These are phyloP conservation scores for Oncorhynchus masou DNA, from an alignment of 2,113 vertebrate species.

Conservation along the genomic window DNA sequence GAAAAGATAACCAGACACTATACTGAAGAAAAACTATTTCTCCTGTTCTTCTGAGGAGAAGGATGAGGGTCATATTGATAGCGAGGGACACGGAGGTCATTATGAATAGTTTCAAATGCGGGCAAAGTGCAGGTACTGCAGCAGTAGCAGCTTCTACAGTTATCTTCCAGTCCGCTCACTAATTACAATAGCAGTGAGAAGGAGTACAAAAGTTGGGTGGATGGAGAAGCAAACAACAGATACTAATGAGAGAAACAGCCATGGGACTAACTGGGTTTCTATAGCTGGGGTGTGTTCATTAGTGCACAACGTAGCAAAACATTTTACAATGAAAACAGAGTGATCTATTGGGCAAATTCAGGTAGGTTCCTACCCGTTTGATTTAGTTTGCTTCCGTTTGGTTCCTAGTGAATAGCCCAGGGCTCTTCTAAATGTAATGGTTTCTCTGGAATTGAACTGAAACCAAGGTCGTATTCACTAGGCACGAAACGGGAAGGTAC, in stretches of 20 bases:
- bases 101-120: background rate
- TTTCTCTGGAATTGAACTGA: too few relatives aligned
- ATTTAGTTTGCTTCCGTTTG: too few relatives aligned
- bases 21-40: background rate
- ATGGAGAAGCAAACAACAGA: background rate
- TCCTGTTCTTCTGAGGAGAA: background rate
- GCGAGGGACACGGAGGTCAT: background rate
- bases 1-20: background rate
- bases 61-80: background rate
- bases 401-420: too few relatives aligned
- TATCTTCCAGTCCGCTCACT: background rate
- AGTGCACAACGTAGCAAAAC: too few relatives aligned
- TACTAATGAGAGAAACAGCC: background rate
- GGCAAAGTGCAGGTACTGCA: background rate
- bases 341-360: too few relatives aligned
- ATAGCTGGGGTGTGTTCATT: background rate
- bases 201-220: background rate
- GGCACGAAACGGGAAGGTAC: too few relatives aligned
- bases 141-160: background rate
- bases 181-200: background rate
- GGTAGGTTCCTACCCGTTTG: too few relatives aligned
- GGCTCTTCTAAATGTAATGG: too few relatives aligned
- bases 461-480: too few relatives aligned
- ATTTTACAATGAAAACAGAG: too few relatives aligned
- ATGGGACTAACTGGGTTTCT: background rate